Conservation (phyloP, 2,888 invertebrate genomes). For the Parasteatoda lunata region DNA sequence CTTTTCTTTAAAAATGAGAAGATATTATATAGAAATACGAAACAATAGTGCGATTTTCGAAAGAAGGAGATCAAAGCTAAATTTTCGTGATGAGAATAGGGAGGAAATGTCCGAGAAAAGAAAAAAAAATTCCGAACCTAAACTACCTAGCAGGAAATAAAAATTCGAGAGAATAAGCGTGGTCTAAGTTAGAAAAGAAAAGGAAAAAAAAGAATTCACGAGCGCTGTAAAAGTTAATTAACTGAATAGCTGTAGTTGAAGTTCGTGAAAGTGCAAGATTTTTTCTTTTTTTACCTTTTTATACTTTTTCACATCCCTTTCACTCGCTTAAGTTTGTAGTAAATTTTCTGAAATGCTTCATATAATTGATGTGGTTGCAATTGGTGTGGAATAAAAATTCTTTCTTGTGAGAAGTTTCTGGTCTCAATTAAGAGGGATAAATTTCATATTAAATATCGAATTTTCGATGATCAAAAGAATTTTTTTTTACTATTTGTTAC, state of each 20-base stretch:
- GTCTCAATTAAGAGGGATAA: too few relatives aligned
- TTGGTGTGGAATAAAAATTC: not conserved
- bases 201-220: conserved; percentile 27
- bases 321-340: not conserved
- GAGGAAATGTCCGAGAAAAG: not conserved
- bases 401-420: not conserved
- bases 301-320: conserved; percentile 7
- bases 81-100: conserved; percentile 32
- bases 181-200: conserved; percentile 25
- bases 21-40: conserved; percentile 28
- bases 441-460: too few relatives aligned
- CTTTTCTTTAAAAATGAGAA: not conserved
- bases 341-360: conserved; percentile 38
- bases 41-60: conserved; percentile 15
- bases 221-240: conserved; percentile 45
- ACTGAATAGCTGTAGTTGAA: conserved; percentile 49
- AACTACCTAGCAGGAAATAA: conserved; percentile 38
- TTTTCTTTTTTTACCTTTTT: conserved; percentile 15
- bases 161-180: conserved; percentile 52
- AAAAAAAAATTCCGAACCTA: conserved; percentile 25
- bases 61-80: conserved; percentile 36
- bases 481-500: too few relatives aligned
- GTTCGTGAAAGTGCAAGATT: conserved; percentile 29
- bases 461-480: too few relatives aligned
- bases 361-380: conserved; percentile 48